Percentiles rank a stretch among this genome's conserved stretches.
Evolutionary conservation across 2,888 invertebrate genomes (phyloP).

Genomic region (Volucella inflata): DNA sequence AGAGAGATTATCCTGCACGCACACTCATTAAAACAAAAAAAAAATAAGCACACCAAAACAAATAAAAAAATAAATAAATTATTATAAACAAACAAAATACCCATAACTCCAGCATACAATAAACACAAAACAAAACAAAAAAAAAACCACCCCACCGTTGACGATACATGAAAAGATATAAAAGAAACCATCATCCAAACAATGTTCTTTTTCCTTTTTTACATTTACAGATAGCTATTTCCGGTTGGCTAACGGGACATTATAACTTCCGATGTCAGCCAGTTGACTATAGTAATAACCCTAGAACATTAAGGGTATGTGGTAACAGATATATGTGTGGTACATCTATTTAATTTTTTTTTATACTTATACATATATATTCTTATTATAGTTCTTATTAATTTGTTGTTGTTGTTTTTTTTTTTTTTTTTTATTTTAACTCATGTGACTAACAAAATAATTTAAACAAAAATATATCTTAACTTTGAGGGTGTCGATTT

Average conservation of each 20-base stretch:
- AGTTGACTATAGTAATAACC: conserved; percentile 96
- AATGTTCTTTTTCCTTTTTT: conserved; percentile 77
- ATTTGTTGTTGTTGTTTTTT: conserved; percentile 25
- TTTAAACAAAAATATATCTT: conserved; percentile 28
- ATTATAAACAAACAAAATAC: conserved; percentile 41
- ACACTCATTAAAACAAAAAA: conserved; percentile 29
- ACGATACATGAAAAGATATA: conserved; percentile 49
- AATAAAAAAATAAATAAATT: conserved; percentile 23
- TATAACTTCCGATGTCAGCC: conserved; percentile 98
- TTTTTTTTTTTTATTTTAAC: conserved; percentile 3
- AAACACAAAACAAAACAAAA: conserved; percentile 16
- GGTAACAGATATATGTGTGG: conserved; percentile 79
- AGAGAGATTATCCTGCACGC: conserved; percentile 52
- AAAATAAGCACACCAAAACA: conserved; percentile 21
- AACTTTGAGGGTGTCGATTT: conserved; percentile 8
- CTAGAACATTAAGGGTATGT: conserved; percentile 94
- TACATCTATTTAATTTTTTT: conserved; percentile 65
- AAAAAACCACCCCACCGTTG: conserved; percentile 35
- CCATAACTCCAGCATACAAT: conserved; percentile 49
- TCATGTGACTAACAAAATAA: conserved; percentile 44
- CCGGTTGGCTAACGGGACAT: conserved; percentile 97
- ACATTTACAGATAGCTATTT: conserved; percentile 90
- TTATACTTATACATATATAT: conserved; percentile 44
- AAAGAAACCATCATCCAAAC: conserved; percentile 65
- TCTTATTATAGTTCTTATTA: conserved; percentile 5